Conservation (phyloP, 2,113 vertebrate genomes). For the Clupea harengus region DNA sequence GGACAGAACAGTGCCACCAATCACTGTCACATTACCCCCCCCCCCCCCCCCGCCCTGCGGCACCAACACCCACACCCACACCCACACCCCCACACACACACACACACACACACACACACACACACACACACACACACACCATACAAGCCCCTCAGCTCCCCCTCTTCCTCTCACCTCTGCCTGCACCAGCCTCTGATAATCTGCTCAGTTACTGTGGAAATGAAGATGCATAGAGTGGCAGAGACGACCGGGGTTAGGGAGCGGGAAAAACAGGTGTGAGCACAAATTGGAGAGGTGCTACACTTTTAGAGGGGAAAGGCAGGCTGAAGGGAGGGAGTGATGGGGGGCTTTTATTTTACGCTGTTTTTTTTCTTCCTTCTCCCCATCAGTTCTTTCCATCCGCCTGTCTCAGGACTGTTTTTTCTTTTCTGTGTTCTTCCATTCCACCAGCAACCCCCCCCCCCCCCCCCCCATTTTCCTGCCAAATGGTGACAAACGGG, state of each 20-base stretch:
- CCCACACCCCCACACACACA: neutral
- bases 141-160: neutral
- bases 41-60: constrained; percentile 39
- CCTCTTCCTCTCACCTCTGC: neutral
- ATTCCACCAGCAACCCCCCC: neutral
- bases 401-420: constrained; percentile 6
- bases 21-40: constrained; percentile 55
- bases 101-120: neutral
- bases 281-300: constrained; percentile 29
- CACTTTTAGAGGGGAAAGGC: constrained; percentile 27
- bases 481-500: constrained; percentile 22
- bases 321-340: neutral
- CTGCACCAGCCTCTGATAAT: constrained; percentile 36
- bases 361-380: neutral
- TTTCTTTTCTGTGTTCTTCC: neutral
- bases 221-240: constrained; percentile 39
- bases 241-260: constrained; percentile 3
- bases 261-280: constrained; percentile 16
- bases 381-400: neutral
- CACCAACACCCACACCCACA: constrained; percentile 9
- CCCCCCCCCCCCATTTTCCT: constrained; percentile 1
- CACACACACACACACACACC: neutral
- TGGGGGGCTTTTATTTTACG: constrained; percentile 23
- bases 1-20: constrained; percentile 43
- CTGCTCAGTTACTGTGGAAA: constrained; percentile 40